Conservation (phyloP, 2,797 vertebrate species). For the Pseudocheirus occidentalis region DNA sequence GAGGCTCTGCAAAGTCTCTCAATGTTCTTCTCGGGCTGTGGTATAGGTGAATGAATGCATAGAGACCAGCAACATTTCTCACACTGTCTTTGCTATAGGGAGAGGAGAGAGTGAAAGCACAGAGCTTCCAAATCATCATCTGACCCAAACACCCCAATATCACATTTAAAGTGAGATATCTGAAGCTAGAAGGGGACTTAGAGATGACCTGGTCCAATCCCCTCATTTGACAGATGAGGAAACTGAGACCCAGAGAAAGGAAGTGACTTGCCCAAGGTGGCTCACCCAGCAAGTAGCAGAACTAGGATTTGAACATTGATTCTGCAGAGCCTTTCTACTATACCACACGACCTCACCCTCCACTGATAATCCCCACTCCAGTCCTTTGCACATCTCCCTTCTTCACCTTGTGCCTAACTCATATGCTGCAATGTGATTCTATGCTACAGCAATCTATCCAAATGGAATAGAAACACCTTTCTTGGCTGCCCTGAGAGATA, state of each 20-base stretch:
- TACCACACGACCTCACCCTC: neutral
- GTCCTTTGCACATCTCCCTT: neutral
- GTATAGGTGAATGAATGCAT: neutral
- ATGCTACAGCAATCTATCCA: neutral
- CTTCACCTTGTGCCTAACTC: neutral
- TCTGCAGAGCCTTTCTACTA: neutral
- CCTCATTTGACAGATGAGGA: neutral
- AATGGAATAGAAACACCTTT: conserved; percentile 42
- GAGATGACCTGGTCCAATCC: neutral
- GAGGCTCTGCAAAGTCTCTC: neutral
- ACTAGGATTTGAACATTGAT: neutral
- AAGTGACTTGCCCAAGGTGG: neutral
- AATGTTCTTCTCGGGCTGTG: neutral
- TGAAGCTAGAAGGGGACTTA: neutral
- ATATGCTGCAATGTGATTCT: neutral
- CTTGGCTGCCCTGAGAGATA: conserved; percentile 45
- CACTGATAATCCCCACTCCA: neutral
- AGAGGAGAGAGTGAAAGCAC: neutral
- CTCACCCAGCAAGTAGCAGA: neutral
- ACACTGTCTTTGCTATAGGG: neutral
- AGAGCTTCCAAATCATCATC: neutral
- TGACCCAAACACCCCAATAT: neutral
- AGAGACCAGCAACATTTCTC: neutral
- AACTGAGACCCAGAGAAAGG: neutral
- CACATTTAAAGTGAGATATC: neutral